Evolutionary conservation across 2,797 vertebrate species (phyloP), one percentile per base, ranked within the genome.

Genomic region (Cephalopachus bancanus): DNA sequence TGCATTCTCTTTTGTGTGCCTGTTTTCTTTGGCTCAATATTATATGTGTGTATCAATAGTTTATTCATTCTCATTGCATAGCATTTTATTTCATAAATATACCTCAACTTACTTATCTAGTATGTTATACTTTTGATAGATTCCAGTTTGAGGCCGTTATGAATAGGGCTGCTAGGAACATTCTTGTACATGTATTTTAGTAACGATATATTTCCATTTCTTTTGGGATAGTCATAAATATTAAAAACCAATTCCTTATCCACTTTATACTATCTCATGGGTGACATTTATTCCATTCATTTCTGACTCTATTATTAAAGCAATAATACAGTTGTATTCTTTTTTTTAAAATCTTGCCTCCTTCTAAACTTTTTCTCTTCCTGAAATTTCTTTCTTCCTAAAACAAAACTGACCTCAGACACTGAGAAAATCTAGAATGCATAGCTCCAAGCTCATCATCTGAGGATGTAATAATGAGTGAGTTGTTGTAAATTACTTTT

Each of bases 361-460:
- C 88, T 98, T 95, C 84, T 93, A 84, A 97, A 89, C 76, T 93
- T 98, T 97, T 44, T 37, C 74, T 97, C 95, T 97, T 98, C 28
- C 60, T 88, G 80, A 97, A 89, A 67, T 95, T 93, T 49, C 72
- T 92, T 96, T 97, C 96, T 97, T 97, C 96, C 96, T 98, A 96
- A 98, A 98, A 95, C 69, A 96, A 97, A 97, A 98, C 96, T 98
- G 96, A 94, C 96, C 97, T 98, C 49, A 95, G 96, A 94, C 89
- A 53, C 91, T 94, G 85, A 91, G 91, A 96, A 97, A 97, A 92
- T 96, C 84, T 94, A 85, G 97, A 97, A 96, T 44, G 60, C 62
- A 75, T 37, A 79, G 93, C 96, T 88, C 95, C 89, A 94, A 83
- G 93, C 89, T 95, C 97, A 83, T 97, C 97, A 84, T 95, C 87